Evolutionary conservation across 1,140 invertebrate genomes (phyloP).

Genomic region (Procambarus virginalis): DNA sequence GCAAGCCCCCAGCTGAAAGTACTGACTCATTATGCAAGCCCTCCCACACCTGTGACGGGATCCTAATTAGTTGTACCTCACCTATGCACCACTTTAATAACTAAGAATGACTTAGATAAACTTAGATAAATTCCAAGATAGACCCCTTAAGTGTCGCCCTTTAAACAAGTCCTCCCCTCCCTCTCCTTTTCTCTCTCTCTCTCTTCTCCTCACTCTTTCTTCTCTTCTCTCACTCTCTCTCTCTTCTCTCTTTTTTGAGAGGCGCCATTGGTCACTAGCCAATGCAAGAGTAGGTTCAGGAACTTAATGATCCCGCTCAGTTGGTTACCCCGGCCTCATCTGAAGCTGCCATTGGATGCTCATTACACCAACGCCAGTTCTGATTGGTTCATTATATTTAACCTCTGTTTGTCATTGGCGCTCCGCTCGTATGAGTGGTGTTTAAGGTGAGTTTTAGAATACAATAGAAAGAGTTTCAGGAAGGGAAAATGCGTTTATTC

Average conservation of each 20-base stretch:
- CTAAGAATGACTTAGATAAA: conserved; percentile 15
- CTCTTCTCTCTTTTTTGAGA: background rate
- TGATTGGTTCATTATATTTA: conserved; percentile 33
- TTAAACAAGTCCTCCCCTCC: background rate
- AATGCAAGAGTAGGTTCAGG: background rate
- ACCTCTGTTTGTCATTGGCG: conserved; percentile 31
- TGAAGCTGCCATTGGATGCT: conserved; percentile 47
- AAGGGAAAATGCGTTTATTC: conserved; percentile 33
- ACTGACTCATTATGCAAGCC: too few species aligned
- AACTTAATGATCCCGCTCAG: conserved; percentile 52
- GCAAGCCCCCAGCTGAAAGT: too few species aligned
- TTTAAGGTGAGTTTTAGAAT: conserved; percentile 14
- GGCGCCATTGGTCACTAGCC: background rate
- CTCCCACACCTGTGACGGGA: background rate
- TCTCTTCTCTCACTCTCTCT: too few species aligned
- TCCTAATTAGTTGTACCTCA: conserved; percentile 19
- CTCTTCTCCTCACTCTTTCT: background rate
- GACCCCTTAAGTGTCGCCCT: background rate
- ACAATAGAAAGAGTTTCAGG: background rate
- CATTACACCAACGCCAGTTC: conserved; percentile 33
- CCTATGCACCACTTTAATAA: conserved; percentile 21
- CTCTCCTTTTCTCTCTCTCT: background rate
- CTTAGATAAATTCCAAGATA: background rate
- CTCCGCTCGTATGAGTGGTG: background rate
- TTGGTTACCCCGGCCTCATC: conserved; percentile 41